Evolutionary conservation across 2,888 invertebrate species (phyloP).

Genomic region (Hypomecis punctinalis): DNA sequence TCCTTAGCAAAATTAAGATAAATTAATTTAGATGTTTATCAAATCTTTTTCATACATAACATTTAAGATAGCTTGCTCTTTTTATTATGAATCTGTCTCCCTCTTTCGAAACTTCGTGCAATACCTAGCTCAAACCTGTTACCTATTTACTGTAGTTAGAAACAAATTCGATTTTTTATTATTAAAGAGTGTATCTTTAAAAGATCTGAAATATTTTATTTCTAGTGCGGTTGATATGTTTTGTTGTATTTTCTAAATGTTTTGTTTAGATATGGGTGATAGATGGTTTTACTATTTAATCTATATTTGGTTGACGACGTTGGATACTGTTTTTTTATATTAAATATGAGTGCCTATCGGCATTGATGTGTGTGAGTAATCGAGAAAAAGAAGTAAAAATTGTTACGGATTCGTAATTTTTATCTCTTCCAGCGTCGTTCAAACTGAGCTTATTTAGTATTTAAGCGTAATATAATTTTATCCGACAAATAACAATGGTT

Average conservation of each 20-base stretch:
- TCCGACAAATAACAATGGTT: conserved; percentile 40
- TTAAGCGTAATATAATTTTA: conserved; percentile 39
- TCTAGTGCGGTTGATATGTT: conserved; percentile 44
- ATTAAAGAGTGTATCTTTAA: conserved; percentile 49
- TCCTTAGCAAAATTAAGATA: conserved; percentile 13
- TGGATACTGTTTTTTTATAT: neutral
- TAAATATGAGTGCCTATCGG: neutral
- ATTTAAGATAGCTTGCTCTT: conserved; percentile 5
- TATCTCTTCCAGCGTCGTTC: conserved; percentile 35
- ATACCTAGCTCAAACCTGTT: conserved; percentile 74
- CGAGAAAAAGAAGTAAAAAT: neutral
- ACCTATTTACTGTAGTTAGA: conserved; percentile 68
- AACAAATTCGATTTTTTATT: conserved; percentile 42
- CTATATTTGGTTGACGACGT: conserved; percentile 19
- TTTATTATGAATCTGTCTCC: conserved; percentile 33
- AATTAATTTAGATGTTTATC: conserved; percentile 1
- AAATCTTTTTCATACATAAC: neutral
- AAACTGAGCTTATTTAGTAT: conserved; percentile 31
- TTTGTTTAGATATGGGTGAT: conserved; percentile 48
- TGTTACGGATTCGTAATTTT: conserved; percentile 6
- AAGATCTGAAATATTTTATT: conserved; percentile 59
- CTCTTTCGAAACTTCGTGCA: conserved; percentile 56
- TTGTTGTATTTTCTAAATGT: conserved; percentile 47
- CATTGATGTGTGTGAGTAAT: neutral
- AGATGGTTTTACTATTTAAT: conserved; percentile 43